These are phyloP conservation scores for Euproctis similis DNA, from an alignment of 2,888 invertebrate genomes.

Conservation along the genomic window DNA sequence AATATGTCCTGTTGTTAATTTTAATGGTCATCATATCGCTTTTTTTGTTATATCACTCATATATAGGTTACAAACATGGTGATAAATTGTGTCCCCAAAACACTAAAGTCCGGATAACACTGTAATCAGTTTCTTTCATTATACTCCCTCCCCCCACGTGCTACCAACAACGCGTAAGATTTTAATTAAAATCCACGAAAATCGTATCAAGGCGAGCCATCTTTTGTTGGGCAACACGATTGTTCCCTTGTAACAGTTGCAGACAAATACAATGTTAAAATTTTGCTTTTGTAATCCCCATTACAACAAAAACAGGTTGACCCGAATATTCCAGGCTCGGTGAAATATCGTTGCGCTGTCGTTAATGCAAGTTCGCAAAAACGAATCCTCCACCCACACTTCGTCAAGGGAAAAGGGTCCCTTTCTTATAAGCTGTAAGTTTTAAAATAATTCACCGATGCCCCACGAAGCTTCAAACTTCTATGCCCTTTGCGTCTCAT, in stretches of 20 bases:
- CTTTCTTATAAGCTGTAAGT: constrained; percentile 46
- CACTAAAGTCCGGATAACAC: constrained; percentile 33
- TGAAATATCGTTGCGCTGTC: constrained; percentile 67
- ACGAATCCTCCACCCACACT: constrained; percentile 55
- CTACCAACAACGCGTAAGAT: constrained; percentile 58
- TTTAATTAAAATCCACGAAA: constrained; percentile 69
- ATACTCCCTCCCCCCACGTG: no score
- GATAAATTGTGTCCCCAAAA: constrained; percentile 43
- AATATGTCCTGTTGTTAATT: constrained; percentile 45
- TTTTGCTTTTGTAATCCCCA: constrained; percentile 69
- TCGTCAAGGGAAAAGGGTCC: constrained; percentile 46
- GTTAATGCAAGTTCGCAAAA: constrained; percentile 71
- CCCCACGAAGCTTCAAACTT: constrained; percentile 35
- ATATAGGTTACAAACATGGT: constrained; percentile 29
- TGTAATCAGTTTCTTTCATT: constrained; percentile 56
- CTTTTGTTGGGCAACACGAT: constrained; percentile 61
- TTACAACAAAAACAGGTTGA: constrained; percentile 74
- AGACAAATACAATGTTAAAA: constrained; percentile 68
- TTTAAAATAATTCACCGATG: constrained; percentile 43
- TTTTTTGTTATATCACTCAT: constrained; percentile 26
- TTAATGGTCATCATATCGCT: constrained; percentile 26
- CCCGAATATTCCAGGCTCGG: constrained; percentile 67
- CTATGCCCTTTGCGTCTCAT: constrained; percentile 52
- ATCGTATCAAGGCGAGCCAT: constrained; percentile 58
- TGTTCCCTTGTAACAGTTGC: constrained; percentile 59